These are phyloP conservation scores for Apistogramma diplotaenia DNA, from an alignment of 2,113 vertebrate species.

Conservation along the genomic window DNA sequence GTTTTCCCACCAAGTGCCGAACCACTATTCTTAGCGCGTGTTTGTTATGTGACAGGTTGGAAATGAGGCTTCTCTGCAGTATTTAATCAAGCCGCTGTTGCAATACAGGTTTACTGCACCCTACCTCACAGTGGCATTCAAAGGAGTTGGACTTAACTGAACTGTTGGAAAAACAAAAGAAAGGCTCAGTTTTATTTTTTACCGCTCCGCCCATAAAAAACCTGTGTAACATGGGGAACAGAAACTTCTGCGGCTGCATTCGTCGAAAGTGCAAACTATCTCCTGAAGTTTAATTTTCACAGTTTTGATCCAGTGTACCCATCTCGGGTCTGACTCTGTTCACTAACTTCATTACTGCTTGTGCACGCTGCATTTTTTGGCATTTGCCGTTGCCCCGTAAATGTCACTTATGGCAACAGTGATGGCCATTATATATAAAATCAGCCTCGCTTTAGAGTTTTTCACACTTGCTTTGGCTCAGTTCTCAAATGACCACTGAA, in stretches of 20 bases:
- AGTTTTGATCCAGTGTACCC: background rate
- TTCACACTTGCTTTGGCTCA: background rate
- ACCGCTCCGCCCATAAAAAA: background rate
- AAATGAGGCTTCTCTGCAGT: background rate
- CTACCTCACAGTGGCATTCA: background rate
- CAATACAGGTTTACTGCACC: background rate
- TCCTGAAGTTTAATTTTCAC: background rate
- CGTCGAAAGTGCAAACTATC: background rate
- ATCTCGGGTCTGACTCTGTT: background rate
- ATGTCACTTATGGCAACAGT: background rate
- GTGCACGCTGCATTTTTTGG: background rate
- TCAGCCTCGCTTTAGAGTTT: background rate
- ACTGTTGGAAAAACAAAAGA: background rate
- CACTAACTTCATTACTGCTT: background rate
- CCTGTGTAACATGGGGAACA: background rate
- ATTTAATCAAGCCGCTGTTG: slow-evolving; percentile 5
- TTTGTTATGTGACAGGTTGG: background rate
- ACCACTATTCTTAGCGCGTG: background rate
- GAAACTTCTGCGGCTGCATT: background rate
- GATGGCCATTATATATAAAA: background rate
- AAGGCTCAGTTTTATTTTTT: background rate
- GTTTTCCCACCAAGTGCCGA: background rate
- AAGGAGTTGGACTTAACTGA: background rate
- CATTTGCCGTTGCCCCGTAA: background rate
- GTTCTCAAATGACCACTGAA: background rate